Conservation (phyloP, 2,113 vertebrate genomes). For the Phalacrocorax pelagicus region DNA sequence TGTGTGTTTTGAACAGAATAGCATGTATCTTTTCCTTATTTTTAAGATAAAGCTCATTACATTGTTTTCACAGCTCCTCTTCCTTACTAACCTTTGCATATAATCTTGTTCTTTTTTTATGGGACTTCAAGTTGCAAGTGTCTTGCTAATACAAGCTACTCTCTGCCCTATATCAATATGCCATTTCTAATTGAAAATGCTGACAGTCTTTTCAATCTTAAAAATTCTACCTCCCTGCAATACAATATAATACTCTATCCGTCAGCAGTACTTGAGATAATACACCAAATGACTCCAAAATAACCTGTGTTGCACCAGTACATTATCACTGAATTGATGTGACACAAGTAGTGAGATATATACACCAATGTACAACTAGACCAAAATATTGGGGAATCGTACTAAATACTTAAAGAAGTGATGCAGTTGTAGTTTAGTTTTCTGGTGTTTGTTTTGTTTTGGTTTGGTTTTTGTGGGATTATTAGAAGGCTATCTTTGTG, state of each 20-base stretch:
- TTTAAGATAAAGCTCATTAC: neutral
- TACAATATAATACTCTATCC: neutral
- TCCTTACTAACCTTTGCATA: neutral
- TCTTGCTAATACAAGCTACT: neutral
- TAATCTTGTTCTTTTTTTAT: neutral
- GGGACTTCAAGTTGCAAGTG: neutral
- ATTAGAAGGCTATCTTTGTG: neutral
- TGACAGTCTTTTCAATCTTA: neutral
- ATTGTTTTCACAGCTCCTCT: neutral
- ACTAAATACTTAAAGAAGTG: neutral
- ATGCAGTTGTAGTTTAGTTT: neutral
- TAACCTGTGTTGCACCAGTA: neutral
- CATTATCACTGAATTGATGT: neutral
- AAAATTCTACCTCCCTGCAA: neutral
- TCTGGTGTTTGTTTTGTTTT: fast-evolving
- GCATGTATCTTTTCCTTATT: neutral
- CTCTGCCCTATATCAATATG: neutral
- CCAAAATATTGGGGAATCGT: neutral
- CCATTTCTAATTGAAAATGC: neutral
- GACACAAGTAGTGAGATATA: neutral
- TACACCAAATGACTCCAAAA: neutral
- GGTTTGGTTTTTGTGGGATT: neutral
- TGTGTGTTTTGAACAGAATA: neutral
- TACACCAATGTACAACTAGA: neutral
- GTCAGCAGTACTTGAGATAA: neutral